Evolutionary conservation across 2,797 vertebrate species (phyloP).

Genomic region (Gila robusta): DNA sequence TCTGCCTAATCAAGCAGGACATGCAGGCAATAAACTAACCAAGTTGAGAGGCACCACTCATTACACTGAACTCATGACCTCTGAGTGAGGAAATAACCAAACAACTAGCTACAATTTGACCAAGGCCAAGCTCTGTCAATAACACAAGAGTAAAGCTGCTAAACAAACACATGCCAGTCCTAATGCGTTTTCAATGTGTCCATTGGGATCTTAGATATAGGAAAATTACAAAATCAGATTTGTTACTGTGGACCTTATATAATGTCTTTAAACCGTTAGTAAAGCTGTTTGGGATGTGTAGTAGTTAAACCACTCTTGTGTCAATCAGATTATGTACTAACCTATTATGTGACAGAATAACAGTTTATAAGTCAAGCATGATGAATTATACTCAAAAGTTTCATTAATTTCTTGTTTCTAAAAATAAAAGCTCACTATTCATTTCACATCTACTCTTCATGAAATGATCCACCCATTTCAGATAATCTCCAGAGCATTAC

Average conservation of each 20-base stretch:
- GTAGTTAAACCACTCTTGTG: not conserved
- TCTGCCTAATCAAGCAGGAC: constrained; percentile 12
- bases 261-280: not conserved
- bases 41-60: constrained; percentile 4
- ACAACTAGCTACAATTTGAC: constrained; percentile 33
- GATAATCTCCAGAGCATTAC: constrained; percentile 35
- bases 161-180: not conserved
- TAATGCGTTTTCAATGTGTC: not conserved
- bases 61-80: constrained; percentile 43
- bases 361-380: not conserved
- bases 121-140: constrained; percentile 34
- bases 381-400: constrained; percentile 10
- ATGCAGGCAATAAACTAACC: constrained; percentile 11
- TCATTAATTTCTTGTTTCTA: not conserved
- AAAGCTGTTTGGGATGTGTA: not conserved
- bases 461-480: constrained; percentile 4
- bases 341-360: not conserved
- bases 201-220: not conserved
- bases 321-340: not conserved
- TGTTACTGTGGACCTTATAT: not conserved
- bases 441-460: not conserved
- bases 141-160: constrained; percentile 1
- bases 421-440: not conserved
- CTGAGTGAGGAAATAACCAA: constrained; percentile 31
- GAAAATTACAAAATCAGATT: not conserved